phyloP scores from a whole-genome alignment of 2,888 invertebrate species.

The Hypsopygia costalis region DNA sequence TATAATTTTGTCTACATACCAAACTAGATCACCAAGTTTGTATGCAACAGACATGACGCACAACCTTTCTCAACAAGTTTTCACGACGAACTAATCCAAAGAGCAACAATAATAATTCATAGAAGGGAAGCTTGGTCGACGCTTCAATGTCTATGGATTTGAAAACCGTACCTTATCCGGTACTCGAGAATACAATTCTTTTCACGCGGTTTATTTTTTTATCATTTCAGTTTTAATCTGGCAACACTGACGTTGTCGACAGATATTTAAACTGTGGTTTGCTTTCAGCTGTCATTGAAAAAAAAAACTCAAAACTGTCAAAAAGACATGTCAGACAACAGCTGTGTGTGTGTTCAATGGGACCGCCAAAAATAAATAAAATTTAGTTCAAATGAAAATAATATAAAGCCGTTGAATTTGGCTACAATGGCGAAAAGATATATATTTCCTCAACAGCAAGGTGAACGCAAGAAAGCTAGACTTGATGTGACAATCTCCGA shows the following conservation, averaged over 20 bases:
- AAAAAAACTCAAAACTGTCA: too few species aligned
- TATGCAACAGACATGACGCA: constrained; percentile 62
- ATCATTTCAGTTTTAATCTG: too few species aligned
- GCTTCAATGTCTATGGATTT: constrained; percentile 39
- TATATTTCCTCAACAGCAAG: constrained; percentile 48
- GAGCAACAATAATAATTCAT: constrained; percentile 36
- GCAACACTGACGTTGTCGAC: too few species aligned
- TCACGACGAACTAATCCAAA: constrained; percentile 70
- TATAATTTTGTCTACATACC: constrained; percentile 56
- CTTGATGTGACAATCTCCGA: constrained; percentile 63
- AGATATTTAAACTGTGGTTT: too few species aligned
- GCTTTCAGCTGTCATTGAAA: too few species aligned
- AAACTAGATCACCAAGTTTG: constrained; percentile 79
- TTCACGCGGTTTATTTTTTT: too few species aligned
- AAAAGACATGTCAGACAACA: too few species aligned
- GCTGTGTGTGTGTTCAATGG: too few species aligned
- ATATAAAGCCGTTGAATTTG: background rate
- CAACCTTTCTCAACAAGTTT: constrained; percentile 44
- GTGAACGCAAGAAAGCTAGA: constrained; percentile 62
- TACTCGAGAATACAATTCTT: background rate
- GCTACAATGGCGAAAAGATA: constrained; percentile 59
- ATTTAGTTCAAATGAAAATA: background rate
- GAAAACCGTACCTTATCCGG: constrained; percentile 12
- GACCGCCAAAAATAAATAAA: constrained; percentile 32
- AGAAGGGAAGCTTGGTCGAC: constrained; percentile 28